Evolutionary conservation across 2,797 vertebrate species (phyloP).

Genomic region (Halcyon badia): DNA sequence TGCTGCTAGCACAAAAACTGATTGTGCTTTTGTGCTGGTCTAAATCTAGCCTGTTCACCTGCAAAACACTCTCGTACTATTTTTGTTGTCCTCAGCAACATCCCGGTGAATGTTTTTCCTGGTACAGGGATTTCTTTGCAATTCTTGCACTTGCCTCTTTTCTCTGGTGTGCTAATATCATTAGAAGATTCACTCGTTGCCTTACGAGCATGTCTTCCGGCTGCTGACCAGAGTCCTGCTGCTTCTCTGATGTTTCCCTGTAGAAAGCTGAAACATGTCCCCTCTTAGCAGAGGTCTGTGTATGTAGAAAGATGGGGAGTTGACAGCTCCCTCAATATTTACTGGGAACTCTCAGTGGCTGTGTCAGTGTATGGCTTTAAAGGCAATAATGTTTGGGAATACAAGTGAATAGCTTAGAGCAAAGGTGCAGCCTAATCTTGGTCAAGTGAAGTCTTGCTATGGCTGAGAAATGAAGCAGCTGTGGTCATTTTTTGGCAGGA

Average conservation of each 20-base stretch:
- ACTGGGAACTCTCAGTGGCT: neutral
- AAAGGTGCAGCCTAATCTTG: neutral
- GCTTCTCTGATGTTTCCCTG: neutral
- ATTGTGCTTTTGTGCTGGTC: conserved; percentile 60
- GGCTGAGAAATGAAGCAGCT: neutral
- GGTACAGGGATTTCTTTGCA: conserved; percentile 10
- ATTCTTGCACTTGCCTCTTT: neutral
- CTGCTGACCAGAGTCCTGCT: neutral
- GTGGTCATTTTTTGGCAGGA: neutral
- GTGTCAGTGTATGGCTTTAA: fast-evolving
- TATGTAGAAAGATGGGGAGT: fast-evolving
- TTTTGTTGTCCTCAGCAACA: conserved; percentile 67
- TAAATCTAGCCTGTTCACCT: conserved; percentile 60
- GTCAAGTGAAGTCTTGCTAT: neutral
- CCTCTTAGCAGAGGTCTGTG: neutral
- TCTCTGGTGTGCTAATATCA: neutral
- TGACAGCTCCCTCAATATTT: neutral
- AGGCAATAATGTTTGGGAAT: neutral
- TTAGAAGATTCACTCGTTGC: neutral
- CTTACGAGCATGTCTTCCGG: neutral
- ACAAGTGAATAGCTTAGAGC: neutral
- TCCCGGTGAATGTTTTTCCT: neutral
- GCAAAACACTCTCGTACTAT: conserved; percentile 40
- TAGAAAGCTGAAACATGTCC: neutral
- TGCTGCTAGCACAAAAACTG: conserved; percentile 67